phyloP scores from a whole-genome alignment of 2,113 vertebrate species.

The Ptychochromis oligacanthus region DNA sequence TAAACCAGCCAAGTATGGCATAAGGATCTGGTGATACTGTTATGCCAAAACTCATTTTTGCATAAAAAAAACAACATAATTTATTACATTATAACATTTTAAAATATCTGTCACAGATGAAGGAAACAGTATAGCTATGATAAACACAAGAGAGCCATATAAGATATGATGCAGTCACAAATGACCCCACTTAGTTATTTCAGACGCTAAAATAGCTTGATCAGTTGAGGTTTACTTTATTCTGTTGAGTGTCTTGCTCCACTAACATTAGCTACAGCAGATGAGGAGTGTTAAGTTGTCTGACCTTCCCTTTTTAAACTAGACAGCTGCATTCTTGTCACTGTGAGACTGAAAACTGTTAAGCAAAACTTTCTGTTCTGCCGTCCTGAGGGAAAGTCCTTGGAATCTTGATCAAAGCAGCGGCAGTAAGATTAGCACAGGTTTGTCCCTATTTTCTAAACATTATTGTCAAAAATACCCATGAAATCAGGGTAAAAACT shows the following conservation, averaged over 20 bases:
- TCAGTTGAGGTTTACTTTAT: neutral
- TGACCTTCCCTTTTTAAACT: neutral
- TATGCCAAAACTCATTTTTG: neutral
- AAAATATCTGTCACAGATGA: neutral
- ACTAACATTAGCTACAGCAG: neutral
- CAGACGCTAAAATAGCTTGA: neutral
- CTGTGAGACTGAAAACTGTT: neutral
- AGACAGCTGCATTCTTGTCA: neutral
- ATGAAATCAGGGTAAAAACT: neutral
- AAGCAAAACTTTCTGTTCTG: neutral
- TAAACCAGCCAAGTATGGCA: too few species aligned
- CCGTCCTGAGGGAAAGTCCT: neutral
- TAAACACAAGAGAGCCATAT: too few species aligned
- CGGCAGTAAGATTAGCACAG: neutral
- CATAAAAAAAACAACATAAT: neutral
- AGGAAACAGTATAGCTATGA: too few species aligned
- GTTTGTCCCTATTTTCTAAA: neutral
- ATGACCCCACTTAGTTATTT: neutral
- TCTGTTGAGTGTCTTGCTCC: neutral
- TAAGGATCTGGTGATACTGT: neutral
- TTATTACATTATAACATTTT: neutral
- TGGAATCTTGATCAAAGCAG: neutral
- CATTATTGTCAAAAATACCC: accelerated
- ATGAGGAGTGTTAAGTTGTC: accelerated
- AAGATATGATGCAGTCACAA: neutral